Conservation (phyloP, 2,888 invertebrate genomes). For the Spisula subtruncata region DNA sequence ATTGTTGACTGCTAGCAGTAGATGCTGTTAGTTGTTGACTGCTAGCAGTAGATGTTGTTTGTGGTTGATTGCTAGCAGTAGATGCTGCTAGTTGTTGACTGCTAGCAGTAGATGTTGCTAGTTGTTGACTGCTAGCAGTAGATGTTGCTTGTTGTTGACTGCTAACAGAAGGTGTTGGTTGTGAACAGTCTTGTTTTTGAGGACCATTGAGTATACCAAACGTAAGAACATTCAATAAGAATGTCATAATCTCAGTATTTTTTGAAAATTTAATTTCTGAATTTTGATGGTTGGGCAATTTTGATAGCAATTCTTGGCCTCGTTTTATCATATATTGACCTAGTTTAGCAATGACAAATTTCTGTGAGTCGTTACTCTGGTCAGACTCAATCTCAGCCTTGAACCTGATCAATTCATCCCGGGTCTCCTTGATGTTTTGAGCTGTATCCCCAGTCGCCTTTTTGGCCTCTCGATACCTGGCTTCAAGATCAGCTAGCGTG, state of each 20-base stretch:
- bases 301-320: background rate
- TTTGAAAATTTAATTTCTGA: background rate
- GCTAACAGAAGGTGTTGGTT: background rate
- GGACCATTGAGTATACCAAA: background rate
- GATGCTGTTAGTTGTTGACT: background rate
- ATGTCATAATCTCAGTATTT: background rate
- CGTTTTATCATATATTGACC: background rate
- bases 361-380: background rate
- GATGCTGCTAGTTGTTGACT: too few species aligned
- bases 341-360: background rate
- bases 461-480: background rate
- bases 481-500: background rate
- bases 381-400: background rate
- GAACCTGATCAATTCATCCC: background rate
- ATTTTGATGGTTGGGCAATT: background rate
- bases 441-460: background rate
- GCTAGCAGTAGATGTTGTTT: too few species aligned
- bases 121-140: background rate
- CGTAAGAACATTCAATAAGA: background rate
- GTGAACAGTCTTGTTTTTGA: too few species aligned
- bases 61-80: too few species aligned
- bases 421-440: background rate
- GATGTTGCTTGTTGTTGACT: background rate
- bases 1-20: background rate
- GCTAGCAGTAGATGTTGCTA: background rate